Evolutionary conservation across 2,888 invertebrate species (phyloP).

Genomic region (Dicycla oo): DNA sequence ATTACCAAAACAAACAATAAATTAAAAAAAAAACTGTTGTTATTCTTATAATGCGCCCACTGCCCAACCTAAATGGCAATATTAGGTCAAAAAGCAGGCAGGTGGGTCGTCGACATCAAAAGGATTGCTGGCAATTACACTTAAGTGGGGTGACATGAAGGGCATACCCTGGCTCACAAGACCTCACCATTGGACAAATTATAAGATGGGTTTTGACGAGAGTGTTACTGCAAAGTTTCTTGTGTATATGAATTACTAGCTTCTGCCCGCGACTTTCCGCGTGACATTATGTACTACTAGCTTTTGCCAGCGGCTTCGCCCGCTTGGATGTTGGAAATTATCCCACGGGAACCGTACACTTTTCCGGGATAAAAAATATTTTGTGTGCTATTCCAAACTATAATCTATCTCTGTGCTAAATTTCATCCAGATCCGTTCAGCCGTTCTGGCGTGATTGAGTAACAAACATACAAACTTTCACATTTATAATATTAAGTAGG

Average conservation of each 20-base stretch:
- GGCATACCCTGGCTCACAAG: slow-evolving; percentile 25
- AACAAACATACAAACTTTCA: too few species aligned
- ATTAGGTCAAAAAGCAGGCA: slow-evolving; percentile 46
- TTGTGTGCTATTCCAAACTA: too few species aligned
- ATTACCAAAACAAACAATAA: slow-evolving; percentile 5
- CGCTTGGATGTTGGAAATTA: too few species aligned
- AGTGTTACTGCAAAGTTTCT: slow-evolving; percentile 28
- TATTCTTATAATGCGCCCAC: slow-evolving; percentile 3
- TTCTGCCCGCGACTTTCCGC: too few species aligned
- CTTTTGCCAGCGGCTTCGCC: too few species aligned
- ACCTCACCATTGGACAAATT: slow-evolving; percentile 27
- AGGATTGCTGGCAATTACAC: slow-evolving; percentile 42
- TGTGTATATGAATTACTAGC: slow-evolving; percentile 19
- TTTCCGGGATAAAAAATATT: too few species aligned
- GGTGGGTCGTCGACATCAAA: slow-evolving; percentile 48
- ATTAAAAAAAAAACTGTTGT: slow-evolving; percentile 11
- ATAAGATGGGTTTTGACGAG: slow-evolving; percentile 12
- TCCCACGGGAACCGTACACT: too few species aligned
- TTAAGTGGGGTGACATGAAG: slow-evolving; percentile 50
- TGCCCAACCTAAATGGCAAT: slow-evolving; percentile 19
- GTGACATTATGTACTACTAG: too few species aligned
- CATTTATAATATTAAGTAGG: too few species aligned
- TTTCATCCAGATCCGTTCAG: too few species aligned
- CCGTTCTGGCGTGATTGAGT: too few species aligned
- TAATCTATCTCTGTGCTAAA: too few species aligned